Percentiles rank a stretch among this genome's conserved stretches.
phyloP scores from a whole-genome alignment of 2,888 invertebrate genomes.

The Lutraria lutraria region DNA sequence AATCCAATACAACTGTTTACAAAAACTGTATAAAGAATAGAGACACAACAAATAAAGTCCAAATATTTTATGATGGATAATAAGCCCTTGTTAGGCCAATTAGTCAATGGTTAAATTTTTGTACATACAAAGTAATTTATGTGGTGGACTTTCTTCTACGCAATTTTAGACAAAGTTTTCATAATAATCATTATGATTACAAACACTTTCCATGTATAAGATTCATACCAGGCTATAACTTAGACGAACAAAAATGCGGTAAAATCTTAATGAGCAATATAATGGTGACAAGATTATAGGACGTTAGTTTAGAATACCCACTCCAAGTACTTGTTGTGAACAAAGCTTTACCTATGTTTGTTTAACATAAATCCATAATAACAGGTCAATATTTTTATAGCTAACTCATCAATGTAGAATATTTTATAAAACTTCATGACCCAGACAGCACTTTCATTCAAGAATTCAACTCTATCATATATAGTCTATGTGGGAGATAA shows the following conservation, averaged over 20 bases:
- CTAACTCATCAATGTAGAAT: neutral
- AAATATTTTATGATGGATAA: too few relatives aligned
- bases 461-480: conserved; percentile 17
- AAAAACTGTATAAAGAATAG: too few relatives aligned
- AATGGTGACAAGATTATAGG: conserved; percentile 7
- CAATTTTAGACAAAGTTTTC: too few relatives aligned
- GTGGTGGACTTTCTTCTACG: too few relatives aligned
- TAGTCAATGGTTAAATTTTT: too few relatives aligned
- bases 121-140: too few relatives aligned
- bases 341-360: conserved; percentile 6
- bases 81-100: too few relatives aligned
- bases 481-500: neutral
- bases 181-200: neutral
- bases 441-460: neutral
- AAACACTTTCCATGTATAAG: neutral
- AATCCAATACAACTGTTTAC: too few relatives aligned
- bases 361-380: conserved; percentile 13
- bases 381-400: conserved; percentile 17
- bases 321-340: neutral
- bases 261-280: neutral
- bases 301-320: conserved; percentile 3
- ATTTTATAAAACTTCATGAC: neutral
- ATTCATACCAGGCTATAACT: neutral
- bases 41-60: too few relatives aligned
- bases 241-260: neutral